Conservation (phyloP, 2,113 vertebrate species). For the Myanophis thanlyinensis region DNA sequence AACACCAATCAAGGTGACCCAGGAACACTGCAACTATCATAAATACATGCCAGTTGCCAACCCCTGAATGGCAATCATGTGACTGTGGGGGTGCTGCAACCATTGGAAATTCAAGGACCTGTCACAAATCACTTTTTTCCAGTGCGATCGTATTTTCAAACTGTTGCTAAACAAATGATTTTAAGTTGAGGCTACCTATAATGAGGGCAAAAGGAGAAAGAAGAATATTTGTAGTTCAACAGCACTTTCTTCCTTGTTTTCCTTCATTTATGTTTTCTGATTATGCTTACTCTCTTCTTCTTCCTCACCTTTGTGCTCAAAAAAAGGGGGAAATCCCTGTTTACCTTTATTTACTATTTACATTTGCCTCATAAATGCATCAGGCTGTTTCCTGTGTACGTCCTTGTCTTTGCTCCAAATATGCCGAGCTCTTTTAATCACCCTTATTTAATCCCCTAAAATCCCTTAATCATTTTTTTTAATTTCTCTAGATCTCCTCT, state of each 20-base stretch:
- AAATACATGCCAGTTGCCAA: neutral
- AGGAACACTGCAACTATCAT: neutral
- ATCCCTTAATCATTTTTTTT: neutral
- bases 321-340: neutral
- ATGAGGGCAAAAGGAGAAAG: neutral
- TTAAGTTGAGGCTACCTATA: neutral
- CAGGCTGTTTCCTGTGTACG: neutral
- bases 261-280: neutral
- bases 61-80: neutral
- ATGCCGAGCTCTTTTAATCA: constrained; percentile 6
- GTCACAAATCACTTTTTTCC: neutral
- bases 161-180: neutral
- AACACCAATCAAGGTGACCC: neutral
- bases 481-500: constrained; percentile 1
- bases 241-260: neutral
- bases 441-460: constrained; percentile 20
- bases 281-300: neutral
- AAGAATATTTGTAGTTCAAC: neutral
- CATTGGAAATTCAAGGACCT: neutral
- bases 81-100: neutral
- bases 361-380: neutral
- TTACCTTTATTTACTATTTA: neutral
- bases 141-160: neutral
- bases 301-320: neutral
- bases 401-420: constrained; percentile 1